Base-by-base conservation (phyloP, 1,140 invertebrate species). In the silkworm (Bombyx mori) region DNA sequence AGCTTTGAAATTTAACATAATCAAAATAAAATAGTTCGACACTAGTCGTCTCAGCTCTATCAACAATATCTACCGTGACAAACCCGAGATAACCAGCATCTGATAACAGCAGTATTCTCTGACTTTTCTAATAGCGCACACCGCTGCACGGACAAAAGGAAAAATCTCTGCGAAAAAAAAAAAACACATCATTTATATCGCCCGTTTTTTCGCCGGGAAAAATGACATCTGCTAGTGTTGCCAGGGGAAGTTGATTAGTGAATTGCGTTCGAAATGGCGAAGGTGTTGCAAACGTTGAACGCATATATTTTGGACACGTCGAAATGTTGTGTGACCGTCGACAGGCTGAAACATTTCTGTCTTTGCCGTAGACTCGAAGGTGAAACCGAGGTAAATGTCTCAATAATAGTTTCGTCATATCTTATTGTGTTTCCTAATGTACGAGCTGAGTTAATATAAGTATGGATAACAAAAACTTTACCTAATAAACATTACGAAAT, bases 301-400 rank as follows among this genome's bases (percentile, higher is more conserved):
- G 81, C 73, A 47, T 83, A 78, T 61, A 61, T 81, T 9, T 63
- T 84, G 54, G 83, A 86, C 60, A 73, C 77, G 6, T 63, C 71
- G 2, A 78, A 74, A 67, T 86, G 81, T 66, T 86, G 83, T 43
- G 65, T 68, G 57, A 75, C 61, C 8, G 72, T 86, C 8, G 83
- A 86, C 1, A 79, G 79, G 53, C 57, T 86, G 56, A 86, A 83
- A 54, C 77, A 83, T n/a, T 81, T 86, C 58, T 86, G 83, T 52
- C 63, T 86, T 49, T 86, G 83, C 61, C 79, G 83, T 26, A 77
- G 71, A 60, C 68, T 65, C 53, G 66, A 76, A 71, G 69, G 63
- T 50, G 75, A 79, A 47, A 71, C 69, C 61, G 74, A 86, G 82
- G 82, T 83, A 82, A 75, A 51, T 51, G 26, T 35, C 26, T 35